Evolutionary conservation across 1,140 invertebrate species (phyloP), one percentile per base, ranked within the genome.

Genomic region (Saccostrea cuccullata): DNA sequence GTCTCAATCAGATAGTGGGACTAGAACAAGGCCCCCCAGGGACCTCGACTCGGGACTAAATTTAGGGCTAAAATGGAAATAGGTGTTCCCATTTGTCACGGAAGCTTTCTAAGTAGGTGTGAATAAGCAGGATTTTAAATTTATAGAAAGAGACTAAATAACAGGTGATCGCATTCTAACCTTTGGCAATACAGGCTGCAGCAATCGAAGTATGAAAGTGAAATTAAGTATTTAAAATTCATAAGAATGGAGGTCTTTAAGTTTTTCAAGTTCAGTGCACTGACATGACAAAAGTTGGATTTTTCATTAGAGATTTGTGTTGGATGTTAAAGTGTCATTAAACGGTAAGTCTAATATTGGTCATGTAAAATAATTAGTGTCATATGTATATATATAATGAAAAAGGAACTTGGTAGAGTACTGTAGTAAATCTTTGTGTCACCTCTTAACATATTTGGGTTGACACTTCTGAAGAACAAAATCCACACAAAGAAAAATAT

Each of bases 161-260:
- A 77, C 70, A 77, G 70, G 70, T 77, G 70, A 77, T 36, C 26
- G 70, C 70, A 77, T 77, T 77, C 30, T 77, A 26, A 77, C 70
- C 70, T 77, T 77, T 30, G 70, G 15, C 70, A 30, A 36, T 26
- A 13, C 15, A 30, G 30, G 70, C 70, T 77, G 70, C 70, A 77
- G 70, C 70, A 77, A 77, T 77, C 15, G 70, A 77, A 77, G 26
- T 36, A 77, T 77, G 70, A 77, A 77, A 77, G 70, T 77, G 70
- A 77, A 77, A 64, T 64, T 17, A 64, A 60, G n/a, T 17, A 64
- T 64, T 77, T 77, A n/a, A 67, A 67, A 67, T 67, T 67, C 60
- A 8, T 8, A 67, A 20, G 23, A 67, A 20, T 67, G 60, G 15
- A n/a, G 23, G 23, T 23, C 60, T n/a, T 67, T 23, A 30, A 36